Percentiles rank a stretch among this genome's conserved stretches.
Evolutionary conservation across 2,888 invertebrate genomes (phyloP).

Genomic region (Drosophila meridiana): DNA sequence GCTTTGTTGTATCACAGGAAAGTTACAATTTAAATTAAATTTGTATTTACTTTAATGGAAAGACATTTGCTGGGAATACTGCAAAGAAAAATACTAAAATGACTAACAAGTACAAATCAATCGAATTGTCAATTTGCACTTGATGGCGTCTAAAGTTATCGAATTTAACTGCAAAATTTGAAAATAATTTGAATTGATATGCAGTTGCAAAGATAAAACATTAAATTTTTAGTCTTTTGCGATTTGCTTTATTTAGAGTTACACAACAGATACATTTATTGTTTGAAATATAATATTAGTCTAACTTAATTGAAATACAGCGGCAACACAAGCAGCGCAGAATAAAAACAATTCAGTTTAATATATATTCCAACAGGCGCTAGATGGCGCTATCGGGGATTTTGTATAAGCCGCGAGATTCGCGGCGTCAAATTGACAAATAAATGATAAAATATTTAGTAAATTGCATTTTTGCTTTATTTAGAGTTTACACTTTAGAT

Average conservation of each 20-base stretch:
- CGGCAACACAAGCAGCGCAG: slow-evolving; percentile 27
- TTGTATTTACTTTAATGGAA: too few relatives aligned
- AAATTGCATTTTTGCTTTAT: slow-evolving; percentile 12
- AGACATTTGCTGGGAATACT: too few relatives aligned
- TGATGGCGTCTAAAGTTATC: background rate
- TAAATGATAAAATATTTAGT: background rate
- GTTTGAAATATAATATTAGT: slow-evolving; percentile 18
- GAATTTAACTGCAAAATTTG: background rate
- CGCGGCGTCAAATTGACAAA: background rate
- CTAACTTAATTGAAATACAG: slow-evolving; percentile 38
- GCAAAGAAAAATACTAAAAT: too few relatives aligned
- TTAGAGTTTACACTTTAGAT: slow-evolving; percentile 38
- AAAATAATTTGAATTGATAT: background rate
- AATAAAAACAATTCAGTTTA: slow-evolving; percentile 3
- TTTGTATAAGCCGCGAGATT: background rate
- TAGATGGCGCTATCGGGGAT: background rate
- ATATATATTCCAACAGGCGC: background rate
- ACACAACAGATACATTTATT: slow-evolving; percentile 29
- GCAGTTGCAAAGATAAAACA: background rate
- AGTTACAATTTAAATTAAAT: too few relatives aligned
- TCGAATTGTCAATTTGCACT: background rate
- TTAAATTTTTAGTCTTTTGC: background rate
- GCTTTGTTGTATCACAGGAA: too few relatives aligned
- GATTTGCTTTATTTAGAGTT: slow-evolving; percentile 30
- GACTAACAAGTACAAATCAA: background rate